phyloP scores from a whole-genome alignment of 1,140 invertebrate genomes.

The Atta colombica region DNA sequence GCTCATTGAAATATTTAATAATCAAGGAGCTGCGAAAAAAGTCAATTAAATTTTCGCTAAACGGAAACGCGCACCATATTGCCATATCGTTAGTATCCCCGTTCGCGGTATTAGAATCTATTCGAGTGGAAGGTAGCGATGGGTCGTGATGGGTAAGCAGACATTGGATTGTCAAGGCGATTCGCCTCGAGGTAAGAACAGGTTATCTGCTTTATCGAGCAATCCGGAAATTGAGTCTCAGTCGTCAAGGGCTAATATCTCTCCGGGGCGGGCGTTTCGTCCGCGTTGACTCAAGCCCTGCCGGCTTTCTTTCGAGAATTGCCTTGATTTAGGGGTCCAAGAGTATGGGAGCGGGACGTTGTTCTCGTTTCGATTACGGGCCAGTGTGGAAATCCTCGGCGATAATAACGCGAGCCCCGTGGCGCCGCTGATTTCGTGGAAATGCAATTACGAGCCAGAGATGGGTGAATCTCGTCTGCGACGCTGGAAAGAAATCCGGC shows the following conservation, averaged over 20 bases:
- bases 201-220: conserved; percentile 64
- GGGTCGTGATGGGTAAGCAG: conserved; percentile 9
- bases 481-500: conserved; percentile 67
- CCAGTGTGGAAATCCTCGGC: conserved; percentile 62
- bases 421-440: conserved; percentile 70
- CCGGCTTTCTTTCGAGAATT: conserved; percentile 65
- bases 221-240: conserved; percentile 64
- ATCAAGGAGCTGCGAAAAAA: background rate
- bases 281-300: conserved; percentile 24
- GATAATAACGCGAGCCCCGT: conserved; percentile 68
- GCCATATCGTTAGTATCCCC: conserved; percentile 22
- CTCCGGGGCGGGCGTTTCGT: conserved; percentile 35
- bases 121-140: conserved; percentile 13
- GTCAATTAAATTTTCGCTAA: conserved; percentile 19
- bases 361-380: conserved; percentile 67
- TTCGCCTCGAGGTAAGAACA: conserved; percentile 57
- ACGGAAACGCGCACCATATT: conserved; percentile 8
- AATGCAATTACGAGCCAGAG: conserved; percentile 70
- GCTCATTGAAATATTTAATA: background rate
- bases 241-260: conserved; percentile 62
- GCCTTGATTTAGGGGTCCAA: conserved; percentile 67
- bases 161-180: conserved; percentile 52
- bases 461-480: conserved; percentile 60
- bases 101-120: conserved; percentile 37
- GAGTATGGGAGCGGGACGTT: conserved; percentile 43